Evolutionary conservation across 2,888 invertebrate genomes (phyloP).

Genomic region (Athetis lepigone): DNA sequence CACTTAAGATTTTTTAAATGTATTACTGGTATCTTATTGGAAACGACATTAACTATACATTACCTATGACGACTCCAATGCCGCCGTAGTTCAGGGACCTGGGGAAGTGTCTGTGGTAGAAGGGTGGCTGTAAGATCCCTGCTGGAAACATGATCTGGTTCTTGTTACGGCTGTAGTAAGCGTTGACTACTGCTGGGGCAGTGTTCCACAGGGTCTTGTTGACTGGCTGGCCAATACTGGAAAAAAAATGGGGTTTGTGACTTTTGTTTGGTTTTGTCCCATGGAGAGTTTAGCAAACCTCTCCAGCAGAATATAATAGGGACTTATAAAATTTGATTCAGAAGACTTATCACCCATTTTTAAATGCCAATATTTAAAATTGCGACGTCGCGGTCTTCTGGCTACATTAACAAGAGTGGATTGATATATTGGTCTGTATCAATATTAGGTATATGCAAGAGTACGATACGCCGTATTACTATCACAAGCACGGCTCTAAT

Average conservation of each 20-base stretch:
- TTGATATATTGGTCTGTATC: neutral
- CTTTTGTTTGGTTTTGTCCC: too few relatives aligned
- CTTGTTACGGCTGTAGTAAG: slow-evolving; percentile 98
- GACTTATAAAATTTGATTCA: too few relatives aligned
- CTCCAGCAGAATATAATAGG: too few relatives aligned
- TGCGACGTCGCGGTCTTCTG: neutral
- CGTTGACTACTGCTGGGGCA: slow-evolving; percentile 97
- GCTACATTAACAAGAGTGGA: neutral
- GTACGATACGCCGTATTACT: neutral
- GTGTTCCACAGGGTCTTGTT: slow-evolving; percentile 96
- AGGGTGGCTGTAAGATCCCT: slow-evolving; percentile 98
- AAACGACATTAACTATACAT: neutral
- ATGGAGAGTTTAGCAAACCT: too few relatives aligned
- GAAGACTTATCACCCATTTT: too few relatives aligned
- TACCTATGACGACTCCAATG: slow-evolving; percentile 96
- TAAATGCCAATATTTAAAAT: too few relatives aligned
- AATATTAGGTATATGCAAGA: neutral
- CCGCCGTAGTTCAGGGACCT: slow-evolving; percentile 96
- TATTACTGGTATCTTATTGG: too few relatives aligned
- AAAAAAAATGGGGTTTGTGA: too few relatives aligned
- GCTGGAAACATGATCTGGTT: slow-evolving; percentile 99
- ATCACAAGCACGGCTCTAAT: slow-evolving; percentile 9
- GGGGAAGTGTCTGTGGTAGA: slow-evolving; percentile 96
- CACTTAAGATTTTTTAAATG: too few relatives aligned
- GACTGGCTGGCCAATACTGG: slow-evolving; percentile 92